Base-by-base conservation (phyloP, 2,113 vertebrate species). In the Centrocercus urophasianus region DNA sequence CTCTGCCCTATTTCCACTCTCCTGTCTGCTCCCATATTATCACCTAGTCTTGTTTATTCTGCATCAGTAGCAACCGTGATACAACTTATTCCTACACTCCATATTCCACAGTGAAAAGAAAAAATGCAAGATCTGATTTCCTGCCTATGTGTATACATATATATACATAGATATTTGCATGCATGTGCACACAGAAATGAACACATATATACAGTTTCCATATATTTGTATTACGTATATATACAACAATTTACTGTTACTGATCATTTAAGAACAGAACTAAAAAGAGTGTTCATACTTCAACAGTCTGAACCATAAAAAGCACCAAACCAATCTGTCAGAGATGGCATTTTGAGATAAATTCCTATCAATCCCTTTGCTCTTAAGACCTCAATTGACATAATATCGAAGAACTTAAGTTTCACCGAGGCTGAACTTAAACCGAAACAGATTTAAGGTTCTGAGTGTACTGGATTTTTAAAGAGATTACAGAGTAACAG, bases 161-260 rank as follows among this genome's bases (percentile, higher is more conserved):
- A 7, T 40, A 43, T 28, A 43, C 0, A 3, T 40, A 65, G 11
- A 18, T 36, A 36, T 12, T 5, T 21, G 18, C 20, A 42, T 5
- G 18, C 13, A 34, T 30, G 25, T 13, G 6, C 25, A 38, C 43
- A 42, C 2, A 42, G 16, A 52, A 50, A 47, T 25, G 21, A 13
- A 40, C 0, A 0, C 13, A 1, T 8, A 3, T 5, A 3, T 5
- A 17, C 3, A 28, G 52, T 32, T 85, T 91, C 34, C 8, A 32
- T 38, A 75, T n/a, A 34, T 40, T 6, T 24, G 6, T 43, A 34
- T 22, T 70, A 13, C 38, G 14, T 57, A 30, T 32, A 36, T 10
- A 32, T 6, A 27, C 38, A 38, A 38, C 38, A 38, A 38, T 54
- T 81, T 43, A 34, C 48, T 84, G 15, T 74, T 45, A 63, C 4